A percentile compares a stretch with the other conserved stretches of the same genome.
These are phyloP conservation scores for Apamea epomidion DNA, from an alignment of 2,888 invertebrate genomes.

Conservation along the genomic window DNA sequence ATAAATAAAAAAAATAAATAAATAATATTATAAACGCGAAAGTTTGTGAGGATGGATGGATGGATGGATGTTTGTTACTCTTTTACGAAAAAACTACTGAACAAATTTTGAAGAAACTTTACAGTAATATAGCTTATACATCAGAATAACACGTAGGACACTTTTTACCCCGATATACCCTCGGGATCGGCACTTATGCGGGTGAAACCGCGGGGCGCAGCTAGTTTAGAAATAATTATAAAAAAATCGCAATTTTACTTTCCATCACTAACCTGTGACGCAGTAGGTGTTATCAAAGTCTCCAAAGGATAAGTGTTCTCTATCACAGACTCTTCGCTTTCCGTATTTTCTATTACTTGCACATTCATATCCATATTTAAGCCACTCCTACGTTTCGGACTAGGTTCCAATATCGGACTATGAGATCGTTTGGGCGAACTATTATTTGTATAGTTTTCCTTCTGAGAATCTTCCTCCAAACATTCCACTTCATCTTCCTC, in stretches of 20 bases:
- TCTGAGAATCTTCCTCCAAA: slow-evolving; percentile 77
- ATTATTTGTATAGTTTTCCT: slow-evolving; percentile 78
- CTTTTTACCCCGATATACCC: too few species aligned
- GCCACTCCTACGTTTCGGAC: slow-evolving; percentile 72
- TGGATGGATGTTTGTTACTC: too few species aligned
- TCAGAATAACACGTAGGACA: too few species aligned
- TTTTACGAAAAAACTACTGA: too few species aligned
- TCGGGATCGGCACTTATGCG: too few species aligned
- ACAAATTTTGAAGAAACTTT: too few species aligned
- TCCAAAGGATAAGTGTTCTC: slow-evolving; percentile 85
- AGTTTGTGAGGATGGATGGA: too few species aligned
- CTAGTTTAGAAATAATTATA: not conserved
- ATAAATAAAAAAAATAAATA: too few species aligned
- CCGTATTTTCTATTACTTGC: slow-evolving; percentile 64
- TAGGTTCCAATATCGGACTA: slow-evolving; percentile 80
- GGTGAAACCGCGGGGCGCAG: too few species aligned
- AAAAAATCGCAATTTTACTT: not conserved
- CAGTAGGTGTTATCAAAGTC: slow-evolving; percentile 78
- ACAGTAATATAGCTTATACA: too few species aligned
- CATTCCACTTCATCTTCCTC: slow-evolving; percentile 67
- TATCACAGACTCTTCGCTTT: slow-evolving; percentile 80
- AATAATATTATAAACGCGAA: too few species aligned
- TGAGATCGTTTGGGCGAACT: slow-evolving; percentile 71
- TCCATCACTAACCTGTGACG: slow-evolving; percentile 78
- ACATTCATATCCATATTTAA: slow-evolving; percentile 69